A percentile compares a stretch with the other conserved stretches of the same genome.
Evolutionary conservation across 2,797 vertebrate genomes (phyloP).

Genomic region (Uromys caudimaculatus): DNA sequence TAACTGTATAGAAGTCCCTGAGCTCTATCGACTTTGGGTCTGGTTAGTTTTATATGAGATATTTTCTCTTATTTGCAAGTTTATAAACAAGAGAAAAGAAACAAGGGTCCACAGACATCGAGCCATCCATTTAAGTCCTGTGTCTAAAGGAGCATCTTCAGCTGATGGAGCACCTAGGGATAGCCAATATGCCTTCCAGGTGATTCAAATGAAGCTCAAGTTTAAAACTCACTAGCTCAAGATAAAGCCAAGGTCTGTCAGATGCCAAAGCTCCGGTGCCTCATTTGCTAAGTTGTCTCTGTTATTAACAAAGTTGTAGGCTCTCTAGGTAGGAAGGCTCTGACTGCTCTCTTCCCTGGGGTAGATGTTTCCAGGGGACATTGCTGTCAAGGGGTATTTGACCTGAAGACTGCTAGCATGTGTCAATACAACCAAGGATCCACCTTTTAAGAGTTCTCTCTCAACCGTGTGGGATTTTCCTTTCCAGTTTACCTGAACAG

Average conservation of each 20-base stretch:
- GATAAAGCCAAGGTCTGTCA: neutral
- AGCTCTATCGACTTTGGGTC: neutral
- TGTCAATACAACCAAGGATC: neutral
- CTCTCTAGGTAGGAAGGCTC: neutral
- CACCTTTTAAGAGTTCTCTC: neutral
- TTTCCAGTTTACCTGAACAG: slow-evolving; percentile 57
- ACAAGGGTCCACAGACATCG: neutral
- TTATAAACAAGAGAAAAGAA: neutral
- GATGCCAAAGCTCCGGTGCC: neutral
- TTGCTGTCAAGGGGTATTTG: neutral
- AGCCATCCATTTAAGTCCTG: neutral
- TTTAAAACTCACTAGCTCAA: neutral
- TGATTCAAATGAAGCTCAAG: neutral
- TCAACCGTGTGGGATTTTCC: slow-evolving; percentile 8
- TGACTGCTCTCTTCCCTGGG: neutral
- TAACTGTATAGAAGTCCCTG: neutral
- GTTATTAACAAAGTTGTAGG: neutral
- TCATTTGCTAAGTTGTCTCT: neutral
- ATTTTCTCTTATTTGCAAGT: neutral
- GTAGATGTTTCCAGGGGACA: neutral
- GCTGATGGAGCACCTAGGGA: too few relatives aligned
- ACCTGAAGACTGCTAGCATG: neutral
- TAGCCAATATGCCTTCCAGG: neutral
- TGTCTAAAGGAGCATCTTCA: neutral
- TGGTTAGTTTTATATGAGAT: neutral